These are phyloP conservation scores for Temnothorax nylanderi DNA, from an alignment of 1,140 invertebrate species.

Conservation along the genomic window DNA sequence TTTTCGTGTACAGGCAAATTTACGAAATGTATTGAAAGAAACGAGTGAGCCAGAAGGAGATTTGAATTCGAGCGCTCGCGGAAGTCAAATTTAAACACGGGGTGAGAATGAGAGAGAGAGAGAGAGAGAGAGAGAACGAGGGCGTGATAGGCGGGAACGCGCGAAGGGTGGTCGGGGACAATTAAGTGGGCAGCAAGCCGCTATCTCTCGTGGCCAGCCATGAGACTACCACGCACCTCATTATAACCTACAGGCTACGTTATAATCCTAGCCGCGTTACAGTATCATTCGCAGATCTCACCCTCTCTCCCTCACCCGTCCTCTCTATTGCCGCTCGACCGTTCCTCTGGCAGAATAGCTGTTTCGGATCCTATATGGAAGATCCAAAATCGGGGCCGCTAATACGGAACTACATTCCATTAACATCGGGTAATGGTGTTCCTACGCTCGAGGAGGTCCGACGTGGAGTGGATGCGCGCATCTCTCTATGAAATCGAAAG, in stretches of 20 bases:
- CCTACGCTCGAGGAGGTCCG: constrained; percentile 59
- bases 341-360: constrained; percentile 65
- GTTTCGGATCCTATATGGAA: constrained; percentile 73
- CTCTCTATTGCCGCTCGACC: constrained; percentile 37
- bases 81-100: constrained; percentile 54
- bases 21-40: constrained; percentile 3
- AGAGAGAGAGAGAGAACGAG: constrained; percentile 29
- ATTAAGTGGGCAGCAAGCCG: constrained; percentile 76
- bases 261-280: constrained; percentile 78
- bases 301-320: constrained; percentile 31
- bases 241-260: constrained; percentile 77
- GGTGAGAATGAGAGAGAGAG: neutral
- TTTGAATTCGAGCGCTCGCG: constrained; percentile 21
- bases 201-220: constrained; percentile 79
- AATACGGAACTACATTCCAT: constrained; percentile 77
- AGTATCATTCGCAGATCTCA: constrained; percentile 77
- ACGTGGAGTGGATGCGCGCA: neutral
- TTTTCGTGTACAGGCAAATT: neutral
- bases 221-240: constrained; percentile 78
- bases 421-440: constrained; percentile 74
- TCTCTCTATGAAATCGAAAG: constrained; percentile 23
- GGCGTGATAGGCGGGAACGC: constrained; percentile 60
- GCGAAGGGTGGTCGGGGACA: constrained; percentile 73
- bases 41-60: neutral
- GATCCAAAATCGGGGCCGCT: constrained; percentile 73